Evolutionary conservation across 2,113 vertebrate species (phyloP), one percentile per base, ranked within the genome.

Genomic region (Notothenia coriiceps): DNA sequence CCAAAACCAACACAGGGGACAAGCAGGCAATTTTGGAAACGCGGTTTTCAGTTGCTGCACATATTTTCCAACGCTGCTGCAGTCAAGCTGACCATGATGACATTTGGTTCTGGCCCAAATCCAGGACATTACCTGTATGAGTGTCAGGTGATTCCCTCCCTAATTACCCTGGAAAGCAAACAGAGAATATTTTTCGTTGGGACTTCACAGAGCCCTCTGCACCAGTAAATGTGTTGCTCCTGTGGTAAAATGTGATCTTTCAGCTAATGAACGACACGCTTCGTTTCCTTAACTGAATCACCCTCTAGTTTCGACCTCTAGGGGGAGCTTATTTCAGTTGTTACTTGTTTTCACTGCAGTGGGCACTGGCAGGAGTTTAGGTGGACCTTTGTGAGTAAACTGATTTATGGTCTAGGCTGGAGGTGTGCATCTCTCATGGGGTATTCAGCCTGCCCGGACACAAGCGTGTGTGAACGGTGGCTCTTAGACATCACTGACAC

Each of bases 1-100:
- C 95, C 95, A 96, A 95, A 94, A 95, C 89, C 84, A 95, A 96
- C 94, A 95, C 60, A 70, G 62, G 87, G 91, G 91, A 94, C 93
- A 94, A 93, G 93, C 77, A 74, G 82, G 91, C 89, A 91, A 88
- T 94, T 94, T 93, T 90, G 74, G 57, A 93, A 93, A 89, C 88
- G 87, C 35, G 86, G 93, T 93, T 92, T 95, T 94, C 80, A 90
- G 90, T 95, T 94, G 93, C 89, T 88, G 67, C 66, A 61, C 86
- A 92, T 93, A 94, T 91, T 95, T 95, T 95, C 93, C 88, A 77
- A 71, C 55, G 76, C 74, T 83, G 80, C 79, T 68, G 74, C 80
- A 79, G 82, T 72, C 43, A 44, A 63, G 77, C 74, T 72, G 86
- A 85, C 89, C 80, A 85, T 92, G 92, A 94, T 93, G 90, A 94